phyloP scores from a whole-genome alignment of 1,140 invertebrate genomes.

The Anoplophora glabripennis region DNA sequence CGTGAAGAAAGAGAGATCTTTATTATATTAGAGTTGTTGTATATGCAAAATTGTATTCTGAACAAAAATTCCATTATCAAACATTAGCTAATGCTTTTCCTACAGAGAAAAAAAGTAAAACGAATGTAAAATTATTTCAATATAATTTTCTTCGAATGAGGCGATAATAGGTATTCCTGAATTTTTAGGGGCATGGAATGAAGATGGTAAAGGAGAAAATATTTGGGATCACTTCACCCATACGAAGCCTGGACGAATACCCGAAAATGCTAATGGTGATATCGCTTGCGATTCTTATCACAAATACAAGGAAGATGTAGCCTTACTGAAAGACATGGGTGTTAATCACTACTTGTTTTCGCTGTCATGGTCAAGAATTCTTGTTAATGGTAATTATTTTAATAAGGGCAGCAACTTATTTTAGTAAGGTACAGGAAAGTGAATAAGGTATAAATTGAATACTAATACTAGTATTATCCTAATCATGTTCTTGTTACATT shows the following conservation, averaged over 20 bases:
- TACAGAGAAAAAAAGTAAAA: too few relatives aligned
- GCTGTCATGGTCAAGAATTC: constrained; percentile 56
- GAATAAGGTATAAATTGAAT: too few relatives aligned
- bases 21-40: too few relatives aligned
- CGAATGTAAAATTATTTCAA: too few relatives aligned
- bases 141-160: too few relatives aligned
- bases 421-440: background rate
- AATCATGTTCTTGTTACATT: too few relatives aligned
- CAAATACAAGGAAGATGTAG: constrained; percentile 55
- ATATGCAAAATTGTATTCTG: too few relatives aligned
- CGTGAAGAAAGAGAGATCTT: too few relatives aligned
- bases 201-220: constrained; percentile 50
- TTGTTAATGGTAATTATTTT: constrained; percentile 22
- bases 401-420: constrained; percentile 52
- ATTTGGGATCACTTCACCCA: constrained; percentile 61
- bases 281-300: constrained; percentile 59
- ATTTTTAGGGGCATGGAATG: background rate
- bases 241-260: constrained; percentile 51
- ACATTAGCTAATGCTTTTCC: too few relatives aligned
- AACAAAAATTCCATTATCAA: too few relatives aligned
- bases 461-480: too few relatives aligned
- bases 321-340: constrained; percentile 50
- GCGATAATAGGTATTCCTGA: too few relatives aligned
- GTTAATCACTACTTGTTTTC: constrained; percentile 57
- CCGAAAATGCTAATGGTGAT: constrained; percentile 55